phyloP scores from a whole-genome alignment of 2,797 vertebrate species.

The Zonotrichia albicollis region DNA sequence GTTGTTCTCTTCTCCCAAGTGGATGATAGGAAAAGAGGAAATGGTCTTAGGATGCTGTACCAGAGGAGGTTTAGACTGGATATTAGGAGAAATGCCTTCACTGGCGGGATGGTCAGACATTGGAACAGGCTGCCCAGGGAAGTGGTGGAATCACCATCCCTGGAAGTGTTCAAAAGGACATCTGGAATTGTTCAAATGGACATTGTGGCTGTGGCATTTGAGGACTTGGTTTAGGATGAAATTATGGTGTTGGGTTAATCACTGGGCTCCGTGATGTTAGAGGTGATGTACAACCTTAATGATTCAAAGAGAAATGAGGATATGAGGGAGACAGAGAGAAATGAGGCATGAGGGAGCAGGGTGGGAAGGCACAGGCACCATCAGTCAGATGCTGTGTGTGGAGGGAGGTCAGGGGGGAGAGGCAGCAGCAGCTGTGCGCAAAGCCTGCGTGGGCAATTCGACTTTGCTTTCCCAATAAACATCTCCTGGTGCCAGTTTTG shows the following conservation, averaged over 20 bases:
- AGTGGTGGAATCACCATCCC: neutral
- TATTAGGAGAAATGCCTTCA: neutral
- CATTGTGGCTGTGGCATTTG: neutral
- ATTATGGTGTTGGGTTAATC: neutral
- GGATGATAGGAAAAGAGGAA: neutral
- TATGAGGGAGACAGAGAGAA: neutral
- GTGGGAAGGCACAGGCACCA: neutral
- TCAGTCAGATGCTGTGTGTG: neutral
- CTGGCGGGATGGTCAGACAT: neutral
- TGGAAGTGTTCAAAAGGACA: neutral
- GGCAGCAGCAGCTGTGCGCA: neutral
- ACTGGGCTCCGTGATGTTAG: neutral
- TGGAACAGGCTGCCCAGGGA: neutral
- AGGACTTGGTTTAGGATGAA: neutral
- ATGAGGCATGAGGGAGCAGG: neutral
- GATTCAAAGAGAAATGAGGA: neutral
- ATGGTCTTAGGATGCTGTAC: neutral
- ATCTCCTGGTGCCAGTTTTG: neutral
- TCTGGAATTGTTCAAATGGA: neutral
- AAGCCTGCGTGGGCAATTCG: neutral
- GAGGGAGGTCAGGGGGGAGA: neutral
- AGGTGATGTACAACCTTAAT: neutral
- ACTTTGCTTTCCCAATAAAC: neutral
- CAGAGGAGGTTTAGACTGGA: neutral
- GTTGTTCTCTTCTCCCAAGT: neutral